phyloP scores from a whole-genome alignment of 2,888 invertebrate species.

The Malthinus flaveolus region DNA sequence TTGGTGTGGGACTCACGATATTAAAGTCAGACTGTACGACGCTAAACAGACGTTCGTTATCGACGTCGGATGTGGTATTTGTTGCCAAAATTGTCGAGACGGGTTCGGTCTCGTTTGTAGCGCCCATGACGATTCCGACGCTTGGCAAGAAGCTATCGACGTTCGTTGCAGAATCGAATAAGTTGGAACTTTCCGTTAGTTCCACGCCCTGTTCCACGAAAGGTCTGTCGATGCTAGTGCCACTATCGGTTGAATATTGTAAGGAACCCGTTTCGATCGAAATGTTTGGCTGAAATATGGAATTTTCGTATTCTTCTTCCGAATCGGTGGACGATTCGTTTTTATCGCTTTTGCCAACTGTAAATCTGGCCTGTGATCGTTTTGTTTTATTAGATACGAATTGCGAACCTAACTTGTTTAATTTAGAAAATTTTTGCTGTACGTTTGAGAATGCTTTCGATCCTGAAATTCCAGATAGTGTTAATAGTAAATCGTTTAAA shows the following conservation, averaged over 20 bases:
- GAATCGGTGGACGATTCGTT: slow-evolving; percentile 60
- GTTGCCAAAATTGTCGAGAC: slow-evolving; percentile 35
- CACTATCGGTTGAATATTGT: slow-evolving; percentile 35
- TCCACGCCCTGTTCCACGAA: slow-evolving; percentile 47
- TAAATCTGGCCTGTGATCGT: slow-evolving; percentile 54
- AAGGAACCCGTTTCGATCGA: slow-evolving; percentile 35
- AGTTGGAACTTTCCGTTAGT: slow-evolving; percentile 42
- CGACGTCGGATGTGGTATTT: slow-evolving; percentile 48
- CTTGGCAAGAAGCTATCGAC: slow-evolving; percentile 62
- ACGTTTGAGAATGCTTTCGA: slow-evolving; percentile 85
- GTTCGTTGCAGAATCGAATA: slow-evolving; percentile 32
- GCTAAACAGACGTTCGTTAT: slow-evolving; percentile 51
- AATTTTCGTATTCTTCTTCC: slow-evolving; percentile 69
- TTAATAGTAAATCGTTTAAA: not conserved
- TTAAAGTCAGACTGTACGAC: slow-evolving; percentile 46
- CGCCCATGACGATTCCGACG: slow-evolving; percentile 66
- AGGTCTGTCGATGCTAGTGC: slow-evolving; percentile 4
- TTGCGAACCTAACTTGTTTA: slow-evolving; percentile 72
- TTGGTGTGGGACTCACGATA: slow-evolving; percentile 37
- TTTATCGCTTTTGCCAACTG: slow-evolving; percentile 56
- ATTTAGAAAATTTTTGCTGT: slow-evolving; percentile 83
- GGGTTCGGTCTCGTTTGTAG: slow-evolving; percentile 27
- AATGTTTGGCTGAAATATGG: slow-evolving; percentile 52
- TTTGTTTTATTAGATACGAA: slow-evolving; percentile 62
- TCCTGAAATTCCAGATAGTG: slow-evolving; percentile 57